Base-by-base conservation (phyloP, 2,113 vertebrate genomes). In the Ptychochromis oligacanthus region DNA sequence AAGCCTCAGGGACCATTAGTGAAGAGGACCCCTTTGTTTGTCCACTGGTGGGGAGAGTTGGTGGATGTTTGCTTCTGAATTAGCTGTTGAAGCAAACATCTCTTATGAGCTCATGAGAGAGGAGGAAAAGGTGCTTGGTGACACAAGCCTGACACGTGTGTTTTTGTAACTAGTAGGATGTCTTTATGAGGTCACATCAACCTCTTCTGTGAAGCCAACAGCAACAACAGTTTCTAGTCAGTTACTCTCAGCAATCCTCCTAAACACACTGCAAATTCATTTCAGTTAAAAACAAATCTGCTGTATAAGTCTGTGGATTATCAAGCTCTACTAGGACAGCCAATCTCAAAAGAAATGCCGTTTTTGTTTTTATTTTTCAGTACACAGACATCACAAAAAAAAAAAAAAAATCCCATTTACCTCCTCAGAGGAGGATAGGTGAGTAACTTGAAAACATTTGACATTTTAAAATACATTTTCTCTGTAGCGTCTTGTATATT, bases 1-100 rank as follows among this genome's bases (percentile, higher is more conserved):
- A 90, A 90, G 92, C 93, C 92, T 90, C 75, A 40, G 93, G 91
- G 90, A 78, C 90, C 88, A 94, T 92, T 93, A 92, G 89, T 82
- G 90, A 93, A 93, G 93, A 92, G 91, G 88, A 90, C 58, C 86
- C 87, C 91, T 94, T 95, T 94, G 93, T 95, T 94, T 94, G 92
- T 93, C 84, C 59, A 59, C 78, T 62, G 82, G 64, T 58, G 52
- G 26, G 65, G 77, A 85, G 89, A 60, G 81, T 82, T 83, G 78
- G 87, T 81, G 78, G 84, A 79, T 72, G 82, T 60, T 84, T 14
- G 11, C 54, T 38, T 61, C 60, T 82, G 84, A 89, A 91, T 93
- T 89, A 87, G 90, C 67, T 36, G 85, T 84, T 22, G 34, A 79
- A 83, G 81, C n/a, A n/a, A n/a, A n/a, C n/a, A n/a, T n/a, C n/a